These are phyloP conservation scores for Amblyornis subalaris DNA, from an alignment of 2,113 vertebrate genomes.

Conservation along the genomic window DNA sequence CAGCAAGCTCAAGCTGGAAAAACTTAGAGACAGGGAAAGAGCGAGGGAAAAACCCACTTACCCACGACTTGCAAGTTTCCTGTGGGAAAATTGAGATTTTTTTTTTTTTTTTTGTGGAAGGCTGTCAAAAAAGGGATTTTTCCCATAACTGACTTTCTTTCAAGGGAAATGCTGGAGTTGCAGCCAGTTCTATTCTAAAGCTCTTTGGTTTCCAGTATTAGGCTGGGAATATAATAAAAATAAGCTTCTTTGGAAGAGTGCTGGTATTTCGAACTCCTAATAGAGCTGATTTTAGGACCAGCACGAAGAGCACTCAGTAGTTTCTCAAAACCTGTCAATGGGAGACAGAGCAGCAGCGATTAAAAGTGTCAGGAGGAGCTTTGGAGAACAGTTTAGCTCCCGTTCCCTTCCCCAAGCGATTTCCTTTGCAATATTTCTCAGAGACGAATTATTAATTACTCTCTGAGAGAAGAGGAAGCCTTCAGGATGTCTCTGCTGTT, in stretches of 20 bases:
- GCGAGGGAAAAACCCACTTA: constrained; percentile 11
- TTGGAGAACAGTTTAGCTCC: constrained; percentile 15
- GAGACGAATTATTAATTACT: background rate
- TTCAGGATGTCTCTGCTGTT: background rate
- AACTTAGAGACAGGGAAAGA: background rate
- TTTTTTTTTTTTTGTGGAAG: background rate
- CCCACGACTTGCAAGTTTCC: constrained; percentile 33
- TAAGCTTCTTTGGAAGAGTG: constrained; percentile 15
- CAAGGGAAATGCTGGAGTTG: constrained; percentile 23
- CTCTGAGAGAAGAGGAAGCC: background rate
- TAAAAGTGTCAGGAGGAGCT: background rate
- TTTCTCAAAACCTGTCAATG: background rate
- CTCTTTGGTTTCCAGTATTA: constrained; percentile 36
- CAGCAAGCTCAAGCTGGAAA: background rate
- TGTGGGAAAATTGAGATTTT: constrained; percentile 30
- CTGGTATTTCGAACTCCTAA: constrained; percentile 3
- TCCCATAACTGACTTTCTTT: constrained; percentile 48
- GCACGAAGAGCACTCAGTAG: background rate
- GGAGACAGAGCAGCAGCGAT: constrained; percentile 13
- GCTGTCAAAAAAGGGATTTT: constrained; percentile 57
- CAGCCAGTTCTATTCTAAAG: constrained; percentile 40
- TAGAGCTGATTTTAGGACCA: background rate
- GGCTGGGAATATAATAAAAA: constrained; percentile 52
- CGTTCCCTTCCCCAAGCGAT: background rate
- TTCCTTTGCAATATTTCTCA: background rate